phyloP scores from a whole-genome alignment of 2,888 invertebrate genomes.

The Cryptosula pallasiana region DNA sequence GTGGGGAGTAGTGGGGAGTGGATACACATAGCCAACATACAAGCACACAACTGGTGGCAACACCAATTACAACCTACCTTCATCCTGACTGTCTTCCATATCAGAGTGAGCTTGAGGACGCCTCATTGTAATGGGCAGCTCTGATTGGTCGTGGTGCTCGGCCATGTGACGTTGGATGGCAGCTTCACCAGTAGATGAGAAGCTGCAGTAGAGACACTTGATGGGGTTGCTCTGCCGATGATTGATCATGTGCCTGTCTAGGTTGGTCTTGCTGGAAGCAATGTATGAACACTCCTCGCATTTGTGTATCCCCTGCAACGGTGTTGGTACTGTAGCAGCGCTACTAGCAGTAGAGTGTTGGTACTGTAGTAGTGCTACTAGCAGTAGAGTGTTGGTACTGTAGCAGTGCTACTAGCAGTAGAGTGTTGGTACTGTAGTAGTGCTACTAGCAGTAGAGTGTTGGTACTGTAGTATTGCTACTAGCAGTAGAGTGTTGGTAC shows the following conservation, averaged over 20 bases:
- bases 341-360: no score
- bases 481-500: no score
- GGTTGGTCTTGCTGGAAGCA: conserved; percentile 83
- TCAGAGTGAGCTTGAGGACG: conserved; percentile 11
- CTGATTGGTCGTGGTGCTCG: conserved; percentile 36
- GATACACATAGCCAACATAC: no score
- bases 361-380: no score
- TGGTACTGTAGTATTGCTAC: no score
- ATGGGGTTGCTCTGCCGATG: conserved; percentile 33
- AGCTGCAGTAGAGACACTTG: conserved; percentile 43
- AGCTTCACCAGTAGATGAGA: conserved; percentile 41
- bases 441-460: no score
- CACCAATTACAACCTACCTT: conserved; percentile 5
- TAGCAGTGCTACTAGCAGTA: no score
- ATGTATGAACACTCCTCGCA: conserved; percentile 88
- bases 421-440: no score
- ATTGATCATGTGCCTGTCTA: conserved; percentile 74
- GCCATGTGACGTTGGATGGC: conserved; percentile 43
- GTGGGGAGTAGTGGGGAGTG: background rate
- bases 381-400: no score
- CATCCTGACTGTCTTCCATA: conserved; percentile 24
- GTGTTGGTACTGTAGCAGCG: no score
- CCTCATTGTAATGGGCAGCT: background rate
- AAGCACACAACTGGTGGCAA: background rate
- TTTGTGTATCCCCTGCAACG: conserved; percentile 60